phyloP scores from a whole-genome alignment of 1,140 invertebrate genomes.

The Drosophila kohkoa region DNA sequence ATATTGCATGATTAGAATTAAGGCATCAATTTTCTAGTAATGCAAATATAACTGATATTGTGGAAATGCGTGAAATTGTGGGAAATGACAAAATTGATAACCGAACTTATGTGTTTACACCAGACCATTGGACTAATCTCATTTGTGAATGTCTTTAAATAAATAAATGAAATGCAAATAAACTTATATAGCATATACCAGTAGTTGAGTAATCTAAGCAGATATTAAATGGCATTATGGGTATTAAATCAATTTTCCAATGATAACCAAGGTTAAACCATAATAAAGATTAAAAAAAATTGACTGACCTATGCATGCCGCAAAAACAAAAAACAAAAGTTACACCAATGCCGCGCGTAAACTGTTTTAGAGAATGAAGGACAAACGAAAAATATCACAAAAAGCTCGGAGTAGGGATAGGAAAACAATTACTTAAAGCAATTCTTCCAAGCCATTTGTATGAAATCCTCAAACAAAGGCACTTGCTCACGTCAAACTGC shows the following conservation, averaged over 20 bases:
- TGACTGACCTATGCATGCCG: conserved; percentile 3
- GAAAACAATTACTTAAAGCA: conserved; percentile 81
- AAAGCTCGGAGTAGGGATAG: conserved; percentile 39
- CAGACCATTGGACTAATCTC: too few relatives aligned
- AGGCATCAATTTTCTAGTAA: too few relatives aligned
- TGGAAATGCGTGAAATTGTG: too few relatives aligned
- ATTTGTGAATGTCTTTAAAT: too few relatives aligned
- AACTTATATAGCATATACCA: too few relatives aligned
- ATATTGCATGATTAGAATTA: too few relatives aligned
- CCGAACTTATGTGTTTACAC: too few relatives aligned
- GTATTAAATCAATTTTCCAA: conserved; percentile 5
- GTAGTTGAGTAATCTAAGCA: too few relatives aligned
- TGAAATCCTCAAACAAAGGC: conserved; percentile 81
- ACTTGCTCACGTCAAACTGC: conserved; percentile 59
- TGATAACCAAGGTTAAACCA: neutral
- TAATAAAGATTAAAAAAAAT: conserved; percentile 7
- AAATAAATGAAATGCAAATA: too few relatives aligned
- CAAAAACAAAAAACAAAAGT: neutral
- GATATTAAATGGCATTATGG: neutral
- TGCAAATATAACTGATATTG: too few relatives aligned
- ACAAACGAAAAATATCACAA: conserved; percentile 51
- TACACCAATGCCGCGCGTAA: neutral
- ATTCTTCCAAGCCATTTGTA: conserved; percentile 81
- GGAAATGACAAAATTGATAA: too few relatives aligned
- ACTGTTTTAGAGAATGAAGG: neutral